Conservation (phyloP, 2,888 invertebrate species). For the Dasysyrphus tricinctus region DNA sequence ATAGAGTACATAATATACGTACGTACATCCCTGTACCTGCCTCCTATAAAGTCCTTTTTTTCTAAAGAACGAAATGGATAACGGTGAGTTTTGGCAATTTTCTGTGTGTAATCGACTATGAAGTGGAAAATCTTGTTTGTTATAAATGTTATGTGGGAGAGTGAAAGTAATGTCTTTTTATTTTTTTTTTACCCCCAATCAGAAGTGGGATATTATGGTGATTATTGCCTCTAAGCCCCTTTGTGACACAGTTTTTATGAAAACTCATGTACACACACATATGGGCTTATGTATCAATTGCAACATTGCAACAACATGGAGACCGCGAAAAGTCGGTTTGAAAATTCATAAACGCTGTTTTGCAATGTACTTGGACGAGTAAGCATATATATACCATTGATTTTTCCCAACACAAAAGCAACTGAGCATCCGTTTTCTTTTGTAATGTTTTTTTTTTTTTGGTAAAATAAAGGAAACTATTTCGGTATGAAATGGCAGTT, state of each 20-base stretch:
- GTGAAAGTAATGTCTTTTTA: conserved; percentile 28
- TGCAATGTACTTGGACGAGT: conserved; percentile 2
- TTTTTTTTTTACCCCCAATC: neutral
- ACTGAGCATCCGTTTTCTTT: conserved; percentile 41
- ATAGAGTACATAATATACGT: neutral
- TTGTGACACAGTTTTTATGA: conserved; percentile 53
- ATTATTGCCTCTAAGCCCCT: conserved; percentile 13
- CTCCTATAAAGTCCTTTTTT: conserved; percentile 5
- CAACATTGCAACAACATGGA: neutral
- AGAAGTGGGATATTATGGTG: neutral
- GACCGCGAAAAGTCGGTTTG: conserved; percentile 10
- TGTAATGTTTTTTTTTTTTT: conserved; percentile 13
- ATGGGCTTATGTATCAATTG: neutral
- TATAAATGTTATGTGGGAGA: conserved; percentile 16
- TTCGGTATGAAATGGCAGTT: neutral
- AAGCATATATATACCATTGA: conserved; percentile 50
- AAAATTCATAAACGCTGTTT: conserved; percentile 41
- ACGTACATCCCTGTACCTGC: neutral
- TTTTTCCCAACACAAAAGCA: conserved; percentile 57
- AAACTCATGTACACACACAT: conserved; percentile 20
- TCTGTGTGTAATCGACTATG: conserved; percentile 49
- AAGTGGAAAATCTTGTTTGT: conserved; percentile 31
- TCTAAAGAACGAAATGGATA: conserved; percentile 67
- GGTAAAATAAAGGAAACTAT: conserved; percentile 11
- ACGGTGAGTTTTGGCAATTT: conserved; percentile 60